Percentiles rank a stretch among this genome's conserved stretches.
Evolutionary conservation across 2,797 vertebrate genomes (phyloP).

Genomic region (Etheostoma perlongum): DNA sequence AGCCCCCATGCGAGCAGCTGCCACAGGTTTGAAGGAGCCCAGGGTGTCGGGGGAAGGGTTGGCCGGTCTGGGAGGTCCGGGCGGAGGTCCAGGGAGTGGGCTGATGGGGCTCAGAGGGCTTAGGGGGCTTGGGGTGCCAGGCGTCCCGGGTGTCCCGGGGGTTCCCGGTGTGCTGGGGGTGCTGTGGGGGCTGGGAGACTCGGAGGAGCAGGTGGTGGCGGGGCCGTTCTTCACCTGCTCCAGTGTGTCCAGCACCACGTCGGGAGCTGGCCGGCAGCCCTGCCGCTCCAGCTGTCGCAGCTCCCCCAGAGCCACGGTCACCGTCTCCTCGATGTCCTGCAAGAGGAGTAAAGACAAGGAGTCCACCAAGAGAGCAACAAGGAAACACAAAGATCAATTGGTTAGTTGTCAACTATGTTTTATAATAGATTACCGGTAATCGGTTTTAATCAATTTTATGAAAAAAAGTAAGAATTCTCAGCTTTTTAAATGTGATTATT

Average conservation of each 20-base stretch:
- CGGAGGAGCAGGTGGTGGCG: slow-evolving; percentile 82
- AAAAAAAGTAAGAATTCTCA: too few relatives aligned
- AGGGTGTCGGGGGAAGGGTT: slow-evolving; percentile 92
- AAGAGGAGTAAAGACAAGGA: not conserved
- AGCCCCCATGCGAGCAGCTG: slow-evolving; percentile 89
- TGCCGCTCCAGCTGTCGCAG: slow-evolving; percentile 93
- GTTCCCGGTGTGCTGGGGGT: slow-evolving; percentile 86
- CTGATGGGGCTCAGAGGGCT: slow-evolving; percentile 96
- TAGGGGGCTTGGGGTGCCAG: slow-evolving; percentile 91
- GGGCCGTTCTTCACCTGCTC: slow-evolving; percentile 92
- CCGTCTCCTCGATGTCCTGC: slow-evolving; percentile 97
- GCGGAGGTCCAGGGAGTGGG: slow-evolving; percentile 89
- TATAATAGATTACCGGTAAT: too few relatives aligned
- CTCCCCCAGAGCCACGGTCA: slow-evolving; percentile 95
- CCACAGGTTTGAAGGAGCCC: slow-evolving; percentile 94
- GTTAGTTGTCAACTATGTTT: too few relatives aligned
- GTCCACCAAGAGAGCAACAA: not conserved
- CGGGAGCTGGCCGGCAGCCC: slow-evolving; percentile 91
- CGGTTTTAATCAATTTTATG: too few relatives aligned
- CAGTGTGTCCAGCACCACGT: slow-evolving; percentile 97
- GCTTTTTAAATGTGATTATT: too few relatives aligned
- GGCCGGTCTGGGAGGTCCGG: slow-evolving; percentile 71
- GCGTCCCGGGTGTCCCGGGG: slow-evolving; percentile 80
- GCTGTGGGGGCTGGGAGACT: slow-evolving; percentile 87
- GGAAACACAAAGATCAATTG: too few relatives aligned